These are phyloP conservation scores for Gobiocypris rarus DNA, from an alignment of 2,113 vertebrate species.

Conservation along the genomic window DNA sequence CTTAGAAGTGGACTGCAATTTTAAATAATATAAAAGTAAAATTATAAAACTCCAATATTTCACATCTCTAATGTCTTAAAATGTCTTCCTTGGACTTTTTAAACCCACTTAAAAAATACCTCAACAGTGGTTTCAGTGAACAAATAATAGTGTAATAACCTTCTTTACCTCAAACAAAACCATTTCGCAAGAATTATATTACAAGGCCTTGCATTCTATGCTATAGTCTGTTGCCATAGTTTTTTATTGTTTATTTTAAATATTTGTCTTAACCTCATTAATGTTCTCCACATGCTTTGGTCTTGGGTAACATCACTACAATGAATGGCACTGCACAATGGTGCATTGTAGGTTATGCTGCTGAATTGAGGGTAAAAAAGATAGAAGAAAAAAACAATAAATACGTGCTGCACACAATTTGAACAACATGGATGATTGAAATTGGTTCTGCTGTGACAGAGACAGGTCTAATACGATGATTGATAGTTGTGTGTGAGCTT, in stretches of 20 bases:
- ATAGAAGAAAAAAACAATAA: too few relatives aligned
- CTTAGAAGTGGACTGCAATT: neutral
- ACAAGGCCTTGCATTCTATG: neutral
- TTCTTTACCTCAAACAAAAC: neutral
- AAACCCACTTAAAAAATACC: neutral
- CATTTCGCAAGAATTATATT: neutral
- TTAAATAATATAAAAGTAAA: neutral
- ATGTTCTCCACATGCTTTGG: neutral
- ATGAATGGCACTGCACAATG: neutral
- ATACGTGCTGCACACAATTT: neutral
- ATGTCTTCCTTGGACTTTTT: neutral
- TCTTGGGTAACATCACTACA: neutral
- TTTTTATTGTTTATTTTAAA: neutral
- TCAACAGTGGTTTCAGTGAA: neutral
- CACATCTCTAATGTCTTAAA: neutral
- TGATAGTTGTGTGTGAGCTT: slow-evolving; percentile 17
- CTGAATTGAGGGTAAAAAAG: neutral
- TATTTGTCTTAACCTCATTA: neutral
- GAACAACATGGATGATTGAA: neutral
- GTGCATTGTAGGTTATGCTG: neutral
- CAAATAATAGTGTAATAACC: neutral
- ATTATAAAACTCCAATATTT: neutral
- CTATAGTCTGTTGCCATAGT: neutral
- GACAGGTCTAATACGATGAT: slow-evolving; percentile 3
- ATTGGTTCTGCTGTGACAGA: neutral